A percentile compares a stretch with the other conserved stretches of the same genome.
phyloP scores from a whole-genome alignment of 2,888 invertebrate genomes.

The Didymodactylos carnosus region DNA sequence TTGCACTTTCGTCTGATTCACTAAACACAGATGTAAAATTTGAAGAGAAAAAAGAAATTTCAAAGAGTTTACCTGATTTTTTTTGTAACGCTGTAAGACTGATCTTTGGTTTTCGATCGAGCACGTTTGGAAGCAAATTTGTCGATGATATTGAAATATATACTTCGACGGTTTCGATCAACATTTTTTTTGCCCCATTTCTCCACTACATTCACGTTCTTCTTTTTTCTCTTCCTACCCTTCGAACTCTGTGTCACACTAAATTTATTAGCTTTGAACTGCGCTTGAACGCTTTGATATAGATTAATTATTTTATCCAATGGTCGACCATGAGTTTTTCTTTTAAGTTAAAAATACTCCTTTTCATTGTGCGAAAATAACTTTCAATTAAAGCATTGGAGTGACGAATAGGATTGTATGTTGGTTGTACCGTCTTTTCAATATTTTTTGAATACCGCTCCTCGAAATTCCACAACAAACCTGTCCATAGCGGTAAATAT shows the following conservation, averaged over 20 bases:
- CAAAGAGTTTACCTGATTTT: background rate
- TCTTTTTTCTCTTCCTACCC: background rate
- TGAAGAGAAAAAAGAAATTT: background rate
- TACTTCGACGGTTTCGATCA: background rate
- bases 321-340: background rate
- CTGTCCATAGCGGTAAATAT: background rate
- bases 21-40: background rate
- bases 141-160: background rate
- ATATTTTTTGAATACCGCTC: background rate
- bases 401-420: background rate
- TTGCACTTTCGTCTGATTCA: background rate
- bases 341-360: background rate
- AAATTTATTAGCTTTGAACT: background rate
- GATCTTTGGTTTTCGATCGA: background rate
- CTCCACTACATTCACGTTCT: background rate
- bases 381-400: background rate
- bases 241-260: background rate
- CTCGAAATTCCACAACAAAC: background rate
- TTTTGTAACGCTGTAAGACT: background rate
- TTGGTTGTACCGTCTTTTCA: background rate
- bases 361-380: background rate
- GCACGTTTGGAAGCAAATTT: background rate
- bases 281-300: background rate
- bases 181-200: background rate
- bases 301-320: background rate